Evolutionary conservation across 2,888 invertebrate species (phyloP).

Genomic region (Folsomia manolachei): DNA sequence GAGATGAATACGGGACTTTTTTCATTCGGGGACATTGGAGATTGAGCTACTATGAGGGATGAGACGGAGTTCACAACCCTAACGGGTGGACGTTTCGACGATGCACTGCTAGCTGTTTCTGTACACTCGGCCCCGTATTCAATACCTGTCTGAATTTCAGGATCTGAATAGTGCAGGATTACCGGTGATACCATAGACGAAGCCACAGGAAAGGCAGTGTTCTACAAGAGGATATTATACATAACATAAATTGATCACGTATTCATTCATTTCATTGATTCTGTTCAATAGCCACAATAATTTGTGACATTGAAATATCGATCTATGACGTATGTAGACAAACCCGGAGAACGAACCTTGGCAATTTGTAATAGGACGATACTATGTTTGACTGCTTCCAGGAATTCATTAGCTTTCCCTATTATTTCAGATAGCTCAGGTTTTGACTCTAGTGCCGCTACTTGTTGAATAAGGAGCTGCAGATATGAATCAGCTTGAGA

Average conservation of each 20-base stretch:
- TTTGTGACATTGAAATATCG: background rate
- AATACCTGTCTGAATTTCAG: slow-evolving; percentile 47
- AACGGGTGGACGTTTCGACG: slow-evolving; percentile 11
- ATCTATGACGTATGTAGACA: slow-evolving; percentile 18
- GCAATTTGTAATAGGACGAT: slow-evolving; percentile 97
- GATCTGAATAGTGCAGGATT: slow-evolving; percentile 49
- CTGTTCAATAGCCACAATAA: background rate
- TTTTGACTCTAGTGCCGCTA: slow-evolving; percentile 59
- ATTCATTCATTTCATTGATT: background rate
- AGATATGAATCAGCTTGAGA: slow-evolving; percentile 94
- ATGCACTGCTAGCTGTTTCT: slow-evolving; percentile 37
- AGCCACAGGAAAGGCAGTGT: slow-evolving; percentile 49
- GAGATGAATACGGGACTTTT: slow-evolving; percentile 61
- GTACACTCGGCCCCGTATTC: slow-evolving; percentile 47
- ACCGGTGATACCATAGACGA: slow-evolving; percentile 41
- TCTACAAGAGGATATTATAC: slow-evolving; percentile 34
- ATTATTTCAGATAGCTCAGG: slow-evolving; percentile 47
- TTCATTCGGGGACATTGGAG: slow-evolving; percentile 48
- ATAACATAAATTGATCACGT: no score
- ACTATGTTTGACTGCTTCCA: slow-evolving; percentile 97
- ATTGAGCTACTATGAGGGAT: slow-evolving; percentile 29
- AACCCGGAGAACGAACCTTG: slow-evolving; percentile 66
- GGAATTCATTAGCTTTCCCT: slow-evolving; percentile 62
- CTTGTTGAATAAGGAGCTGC: slow-evolving; percentile 91
- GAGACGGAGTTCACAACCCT: slow-evolving; percentile 11